Percentiles rank a stretch among this genome's conserved stretches.
Conservation (phyloP, 2,888 invertebrate species). For the Morinoia aosen region DNA sequence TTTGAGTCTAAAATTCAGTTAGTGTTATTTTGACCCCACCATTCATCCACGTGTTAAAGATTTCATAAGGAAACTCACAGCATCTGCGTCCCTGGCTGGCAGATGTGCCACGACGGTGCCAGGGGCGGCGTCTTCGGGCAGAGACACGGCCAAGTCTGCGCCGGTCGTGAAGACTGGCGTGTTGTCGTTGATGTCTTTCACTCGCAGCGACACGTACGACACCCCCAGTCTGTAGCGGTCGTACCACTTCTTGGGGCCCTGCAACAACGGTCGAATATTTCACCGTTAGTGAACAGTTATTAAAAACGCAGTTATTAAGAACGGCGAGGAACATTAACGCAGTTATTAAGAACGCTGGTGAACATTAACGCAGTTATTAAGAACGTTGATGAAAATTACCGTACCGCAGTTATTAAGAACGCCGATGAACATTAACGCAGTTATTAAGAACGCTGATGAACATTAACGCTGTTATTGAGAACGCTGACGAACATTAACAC, state of each 20-base stretch:
- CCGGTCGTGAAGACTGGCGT: background rate
- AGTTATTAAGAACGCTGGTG: no score
- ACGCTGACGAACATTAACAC: no score
- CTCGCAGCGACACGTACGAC: constrained; percentile 12
- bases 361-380: no score
- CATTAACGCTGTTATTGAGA: no score
- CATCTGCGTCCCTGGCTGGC: constrained; percentile 45
- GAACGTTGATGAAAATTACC: no score
- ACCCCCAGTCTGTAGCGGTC: constrained; percentile 31
- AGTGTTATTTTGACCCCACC: background rate
- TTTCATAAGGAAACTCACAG: background rate
- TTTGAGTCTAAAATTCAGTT: no score
- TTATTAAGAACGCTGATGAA: no score
- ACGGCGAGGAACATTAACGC: no score
- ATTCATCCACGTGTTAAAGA: background rate
- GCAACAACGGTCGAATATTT: background rate
- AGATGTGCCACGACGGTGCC: constrained; percentile 23
- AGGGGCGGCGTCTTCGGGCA: constrained; percentile 51
- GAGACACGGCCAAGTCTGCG: constrained; percentile 29
- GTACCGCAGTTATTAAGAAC: no score
- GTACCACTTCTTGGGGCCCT: constrained; percentile 39
- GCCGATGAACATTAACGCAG: no score
- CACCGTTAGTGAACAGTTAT: background rate
- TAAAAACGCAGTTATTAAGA: background rate
- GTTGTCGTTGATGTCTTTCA: constrained; percentile 51